These are phyloP conservation scores for Drosophila aldrichi DNA, from an alignment of 2,888 invertebrate species.

Conservation along the genomic window DNA sequence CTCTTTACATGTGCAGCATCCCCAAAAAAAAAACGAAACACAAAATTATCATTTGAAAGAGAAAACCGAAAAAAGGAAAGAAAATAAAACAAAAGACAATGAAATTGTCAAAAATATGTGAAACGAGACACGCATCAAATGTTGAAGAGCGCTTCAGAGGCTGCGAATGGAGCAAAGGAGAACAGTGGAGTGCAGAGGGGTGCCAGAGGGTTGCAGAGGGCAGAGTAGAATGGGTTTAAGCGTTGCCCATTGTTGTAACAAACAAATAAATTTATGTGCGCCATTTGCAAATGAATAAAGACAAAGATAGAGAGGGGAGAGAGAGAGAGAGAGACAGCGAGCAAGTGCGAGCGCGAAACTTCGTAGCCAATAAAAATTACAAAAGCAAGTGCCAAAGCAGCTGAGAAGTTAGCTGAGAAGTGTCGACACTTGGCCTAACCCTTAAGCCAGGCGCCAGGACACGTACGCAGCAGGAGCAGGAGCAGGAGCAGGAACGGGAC, in stretches of 20 bases:
- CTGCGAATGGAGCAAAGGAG: background rate
- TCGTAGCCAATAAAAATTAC: conserved; percentile 77
- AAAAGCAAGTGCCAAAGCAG: conserved; percentile 58
- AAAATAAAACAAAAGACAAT: conserved; percentile 67
- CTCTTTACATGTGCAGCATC: conserved; percentile 53
- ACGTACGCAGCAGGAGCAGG: conserved; percentile 54
- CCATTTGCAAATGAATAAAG: conserved; percentile 71
- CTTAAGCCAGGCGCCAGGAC: conserved; percentile 61
- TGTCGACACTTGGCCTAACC: conserved; percentile 75
- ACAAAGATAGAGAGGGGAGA: background rate
- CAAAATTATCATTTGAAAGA: conserved; percentile 63
- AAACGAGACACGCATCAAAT: conserved; percentile 77
- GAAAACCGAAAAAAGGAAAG: conserved; percentile 28
- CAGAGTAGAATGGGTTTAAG: background rate
- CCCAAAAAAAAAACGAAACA: background rate
- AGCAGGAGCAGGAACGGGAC: conserved; percentile 2
- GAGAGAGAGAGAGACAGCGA: conserved; percentile 31
- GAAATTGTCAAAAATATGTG: conserved; percentile 81
- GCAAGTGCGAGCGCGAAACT: conserved; percentile 51
- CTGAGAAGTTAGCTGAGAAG: conserved; percentile 57
- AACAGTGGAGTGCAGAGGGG: background rate
- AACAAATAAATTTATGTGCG: conserved; percentile 78
- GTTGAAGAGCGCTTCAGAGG: background rate
- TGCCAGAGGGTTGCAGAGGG: too few species aligned
- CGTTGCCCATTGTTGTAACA: conserved; percentile 58